Conservation (phyloP, 1,140 invertebrate genomes). For the Branchinecta lynchi region DNA sequence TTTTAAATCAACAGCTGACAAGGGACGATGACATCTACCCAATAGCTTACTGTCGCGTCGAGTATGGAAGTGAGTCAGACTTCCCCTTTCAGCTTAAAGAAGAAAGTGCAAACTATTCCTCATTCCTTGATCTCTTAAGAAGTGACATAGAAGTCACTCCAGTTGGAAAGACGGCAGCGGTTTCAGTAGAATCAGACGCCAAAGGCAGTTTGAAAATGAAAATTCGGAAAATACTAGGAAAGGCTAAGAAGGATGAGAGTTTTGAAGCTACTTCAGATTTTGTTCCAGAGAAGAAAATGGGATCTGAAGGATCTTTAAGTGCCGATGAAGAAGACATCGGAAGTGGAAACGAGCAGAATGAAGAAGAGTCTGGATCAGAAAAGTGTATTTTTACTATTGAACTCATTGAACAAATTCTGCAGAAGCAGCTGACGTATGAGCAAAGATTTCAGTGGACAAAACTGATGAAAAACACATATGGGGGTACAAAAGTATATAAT, state of each 20-base stretch:
- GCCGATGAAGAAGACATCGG: background rate
- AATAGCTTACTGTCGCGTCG: background rate
- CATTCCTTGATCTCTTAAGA: background rate
- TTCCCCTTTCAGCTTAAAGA: background rate
- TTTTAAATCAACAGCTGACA: background rate
- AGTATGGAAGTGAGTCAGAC: background rate
- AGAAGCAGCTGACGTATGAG: background rate
- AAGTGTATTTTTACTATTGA: background rate
- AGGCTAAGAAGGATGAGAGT: background rate
- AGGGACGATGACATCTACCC: background rate
- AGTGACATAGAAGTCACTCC: background rate
- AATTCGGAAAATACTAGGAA: background rate
- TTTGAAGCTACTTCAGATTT: background rate
- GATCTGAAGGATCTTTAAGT: background rate
- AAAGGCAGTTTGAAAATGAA: background rate
- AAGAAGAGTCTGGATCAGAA: background rate
- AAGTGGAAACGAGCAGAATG: background rate
- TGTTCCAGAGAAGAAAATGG: background rate
- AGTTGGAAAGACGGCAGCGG: background rate
- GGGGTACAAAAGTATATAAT: background rate
- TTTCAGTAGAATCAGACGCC: background rate
- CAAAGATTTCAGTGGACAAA: background rate
- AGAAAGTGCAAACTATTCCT: background rate
- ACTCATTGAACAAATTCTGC: background rate
- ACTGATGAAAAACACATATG: constrained; percentile 4